These are phyloP conservation scores for Cephus sareptanus DNA, from an alignment of 2,888 invertebrate genomes.

Conservation along the genomic window DNA sequence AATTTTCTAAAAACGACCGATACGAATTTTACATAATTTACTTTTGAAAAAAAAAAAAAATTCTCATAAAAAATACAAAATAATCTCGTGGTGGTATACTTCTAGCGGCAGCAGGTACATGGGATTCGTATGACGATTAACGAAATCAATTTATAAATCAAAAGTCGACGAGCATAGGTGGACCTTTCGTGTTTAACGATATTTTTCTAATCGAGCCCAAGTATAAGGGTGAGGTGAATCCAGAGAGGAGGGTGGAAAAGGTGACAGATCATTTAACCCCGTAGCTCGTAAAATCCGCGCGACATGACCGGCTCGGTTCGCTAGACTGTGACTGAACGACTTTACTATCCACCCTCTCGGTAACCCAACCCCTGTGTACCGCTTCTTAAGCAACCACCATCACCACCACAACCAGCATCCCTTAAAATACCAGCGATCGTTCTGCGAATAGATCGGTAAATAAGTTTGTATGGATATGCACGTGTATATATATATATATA, in stretches of 20 bases:
- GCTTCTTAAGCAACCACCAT: neutral
- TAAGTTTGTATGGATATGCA: neutral
- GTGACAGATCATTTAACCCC: slow-evolving; percentile 58
- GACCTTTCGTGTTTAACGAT: slow-evolving; percentile 11
- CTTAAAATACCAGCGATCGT: neutral
- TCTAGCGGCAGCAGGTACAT: neutral
- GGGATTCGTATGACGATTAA: neutral
- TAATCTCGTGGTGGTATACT: neutral
- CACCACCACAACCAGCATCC: neutral
- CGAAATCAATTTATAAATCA: neutral
- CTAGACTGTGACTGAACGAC: slow-evolving; percentile 49
- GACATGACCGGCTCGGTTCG: slow-evolving; percentile 34
- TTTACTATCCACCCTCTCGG: slow-evolving; percentile 14
- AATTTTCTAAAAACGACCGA: neutral
- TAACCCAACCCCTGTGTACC: neutral
- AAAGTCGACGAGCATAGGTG: too few relatives aligned
- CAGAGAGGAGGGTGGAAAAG: slow-evolving; percentile 36
- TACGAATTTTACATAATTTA: too few relatives aligned
- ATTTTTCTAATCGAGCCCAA: slow-evolving; percentile 14
- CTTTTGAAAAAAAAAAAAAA: too few relatives aligned
- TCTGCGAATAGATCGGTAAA: neutral
- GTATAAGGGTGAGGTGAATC: neutral
- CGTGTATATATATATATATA: too few relatives aligned
- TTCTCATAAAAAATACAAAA: neutral
- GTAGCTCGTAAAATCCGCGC: slow-evolving; percentile 49